Conservation (phyloP, 2,113 vertebrate species). For the Blennius ocellaris region DNA sequence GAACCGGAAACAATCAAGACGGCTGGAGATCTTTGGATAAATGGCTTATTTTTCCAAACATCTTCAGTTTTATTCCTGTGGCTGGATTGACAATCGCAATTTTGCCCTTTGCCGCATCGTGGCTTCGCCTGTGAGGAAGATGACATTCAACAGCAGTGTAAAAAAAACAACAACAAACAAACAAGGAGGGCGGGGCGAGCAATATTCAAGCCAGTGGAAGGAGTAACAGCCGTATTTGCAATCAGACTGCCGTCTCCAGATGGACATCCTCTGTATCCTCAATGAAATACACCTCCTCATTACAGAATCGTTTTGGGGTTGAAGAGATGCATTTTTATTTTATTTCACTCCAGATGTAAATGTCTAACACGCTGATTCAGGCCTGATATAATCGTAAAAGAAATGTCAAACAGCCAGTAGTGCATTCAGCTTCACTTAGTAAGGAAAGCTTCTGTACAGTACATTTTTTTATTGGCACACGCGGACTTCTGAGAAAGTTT, state of each 20-base stretch:
- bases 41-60: constrained; percentile 1
- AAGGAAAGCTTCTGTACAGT: constrained; percentile 61
- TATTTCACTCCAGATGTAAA: constrained; percentile 49
- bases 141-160: constrained; percentile 11
- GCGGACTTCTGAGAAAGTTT: constrained; percentile 7
- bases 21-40: constrained; percentile 43
- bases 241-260: constrained; percentile 49
- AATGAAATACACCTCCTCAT: constrained; percentile 22
- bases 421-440: constrained; percentile 51
- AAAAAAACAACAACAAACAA: neutral
- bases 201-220: constrained; percentile 66
- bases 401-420: constrained; percentile 47
- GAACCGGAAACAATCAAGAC: constrained; percentile 72
- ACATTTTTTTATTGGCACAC: constrained; percentile 22
- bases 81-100: constrained; percentile 75
- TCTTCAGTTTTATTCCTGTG: constrained; percentile 46
- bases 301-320: constrained; percentile 28
- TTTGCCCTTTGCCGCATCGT: constrained; percentile 48
- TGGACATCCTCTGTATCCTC: constrained; percentile 16
- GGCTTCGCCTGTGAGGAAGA: constrained; percentile 36
- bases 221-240: constrained; percentile 56
- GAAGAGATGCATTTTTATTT: constrained; percentile 54
- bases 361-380: constrained; percentile 35
- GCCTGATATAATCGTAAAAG: constrained; percentile 11
- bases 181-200: constrained; percentile 29